A percentile compares a stretch with the other conserved stretches of the same genome.
phyloP scores from a whole-genome alignment of 2,113 vertebrate species.

The Psittacula cyanocephala region DNA sequence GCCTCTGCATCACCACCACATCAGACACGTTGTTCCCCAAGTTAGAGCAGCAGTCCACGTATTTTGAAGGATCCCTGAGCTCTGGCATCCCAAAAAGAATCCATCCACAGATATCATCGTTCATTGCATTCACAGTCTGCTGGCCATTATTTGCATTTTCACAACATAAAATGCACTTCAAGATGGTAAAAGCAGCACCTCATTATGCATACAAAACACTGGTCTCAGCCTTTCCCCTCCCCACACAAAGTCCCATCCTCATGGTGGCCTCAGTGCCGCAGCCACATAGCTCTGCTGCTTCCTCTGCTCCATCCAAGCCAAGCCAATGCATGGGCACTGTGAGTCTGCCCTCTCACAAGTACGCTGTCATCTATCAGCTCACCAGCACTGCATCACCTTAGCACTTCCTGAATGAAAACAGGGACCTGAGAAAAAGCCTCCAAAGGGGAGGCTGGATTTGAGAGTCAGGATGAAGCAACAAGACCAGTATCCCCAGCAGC shows the following conservation, averaged over 20 bases:
- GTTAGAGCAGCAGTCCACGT: not conserved
- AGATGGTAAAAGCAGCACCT: not conserved
- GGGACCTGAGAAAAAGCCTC: not conserved
- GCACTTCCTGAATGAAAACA: not conserved
- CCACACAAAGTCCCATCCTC: not conserved
- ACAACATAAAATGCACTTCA: not conserved
- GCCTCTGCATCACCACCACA: not conserved
- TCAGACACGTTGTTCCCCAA: not conserved
- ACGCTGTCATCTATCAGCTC: fast-evolving
- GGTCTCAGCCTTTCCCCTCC: not conserved
- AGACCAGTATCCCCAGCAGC: not conserved
- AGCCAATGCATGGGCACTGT: not conserved
- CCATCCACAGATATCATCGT: not conserved
- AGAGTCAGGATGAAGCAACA: not conserved
- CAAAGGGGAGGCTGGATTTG: not conserved
- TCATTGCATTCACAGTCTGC: not conserved
- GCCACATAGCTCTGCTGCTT: not conserved
- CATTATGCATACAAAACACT: not conserved
- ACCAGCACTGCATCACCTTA: fast-evolving
- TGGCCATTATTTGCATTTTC: not conserved
- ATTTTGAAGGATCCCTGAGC: not conserved
- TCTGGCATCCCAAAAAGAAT: not conserved
- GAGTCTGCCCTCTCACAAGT: not conserved
- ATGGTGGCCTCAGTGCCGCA: not conserved
- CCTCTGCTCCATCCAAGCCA: not conserved